Conservation (phyloP, 2,113 vertebrate species). For the Platichthys flesus region DNA sequence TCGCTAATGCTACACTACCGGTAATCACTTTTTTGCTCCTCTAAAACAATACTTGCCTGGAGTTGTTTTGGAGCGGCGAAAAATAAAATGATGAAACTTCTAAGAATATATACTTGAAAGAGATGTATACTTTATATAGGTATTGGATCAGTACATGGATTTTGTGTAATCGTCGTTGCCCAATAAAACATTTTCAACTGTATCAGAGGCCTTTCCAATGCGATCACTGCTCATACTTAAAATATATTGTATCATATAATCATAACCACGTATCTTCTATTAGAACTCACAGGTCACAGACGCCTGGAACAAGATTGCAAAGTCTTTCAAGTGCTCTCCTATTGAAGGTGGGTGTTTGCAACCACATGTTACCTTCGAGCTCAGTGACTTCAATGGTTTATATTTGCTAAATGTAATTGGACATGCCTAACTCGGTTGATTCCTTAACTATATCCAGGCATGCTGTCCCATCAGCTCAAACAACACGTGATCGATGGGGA, state of each 20-base stretch:
- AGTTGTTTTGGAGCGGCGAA: no score
- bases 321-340: slow-evolving; percentile 96
- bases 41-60: no score
- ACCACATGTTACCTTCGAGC: background rate
- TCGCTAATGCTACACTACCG: no score
- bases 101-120: no score
- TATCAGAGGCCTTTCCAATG: no score
- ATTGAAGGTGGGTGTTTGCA: slow-evolving; percentile 89
- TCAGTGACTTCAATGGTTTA: background rate
- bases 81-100: no score
- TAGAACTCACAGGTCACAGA: slow-evolving; percentile 98
- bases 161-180: no score
- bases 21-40: no score
- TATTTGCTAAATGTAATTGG: background rate
- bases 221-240: no score
- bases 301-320: slow-evolving; percentile 98
- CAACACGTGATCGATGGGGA: slow-evolving; percentile 97
- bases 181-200: no score
- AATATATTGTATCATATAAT: background rate
- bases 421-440: background rate
- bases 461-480: slow-evolving; percentile 97
- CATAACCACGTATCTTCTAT: slow-evolving; percentile 1
- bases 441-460: slow-evolving; percentile 79
- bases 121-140: no score
- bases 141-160: no score